Conservation (phyloP, 2,797 vertebrate genomes). For the Fistularia tabacaria region DNA sequence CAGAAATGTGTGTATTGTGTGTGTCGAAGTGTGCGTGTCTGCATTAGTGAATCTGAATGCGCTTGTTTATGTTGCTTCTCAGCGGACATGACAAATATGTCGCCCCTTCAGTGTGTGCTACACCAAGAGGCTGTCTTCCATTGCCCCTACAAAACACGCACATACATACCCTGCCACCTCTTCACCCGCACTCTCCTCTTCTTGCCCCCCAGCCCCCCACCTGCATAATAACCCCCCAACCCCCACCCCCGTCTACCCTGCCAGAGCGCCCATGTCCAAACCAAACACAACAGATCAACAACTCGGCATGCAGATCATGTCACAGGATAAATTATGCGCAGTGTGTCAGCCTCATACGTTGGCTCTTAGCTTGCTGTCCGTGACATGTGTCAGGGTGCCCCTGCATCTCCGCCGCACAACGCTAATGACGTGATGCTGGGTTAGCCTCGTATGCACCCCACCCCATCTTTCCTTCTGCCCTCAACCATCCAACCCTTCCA, state of each 20-base stretch:
- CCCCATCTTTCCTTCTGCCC: constrained; percentile 49
- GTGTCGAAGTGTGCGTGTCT: constrained; percentile 25
- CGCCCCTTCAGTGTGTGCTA: constrained; percentile 58
- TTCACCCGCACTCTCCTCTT: constrained; percentile 49
- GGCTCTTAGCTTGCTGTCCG: constrained; percentile 73
- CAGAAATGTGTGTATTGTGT: constrained; percentile 20
- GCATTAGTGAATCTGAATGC: constrained; percentile 55
- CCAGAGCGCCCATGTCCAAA: constrained; percentile 74
- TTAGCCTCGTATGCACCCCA: constrained; percentile 54
- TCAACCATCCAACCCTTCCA: constrained; percentile 47
- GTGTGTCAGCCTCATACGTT: constrained; percentile 76
- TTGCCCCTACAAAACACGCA: constrained; percentile 39
- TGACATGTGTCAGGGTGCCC: constrained; percentile 80
- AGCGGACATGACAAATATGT: constrained; percentile 78
- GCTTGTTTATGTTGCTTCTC: constrained; percentile 67
- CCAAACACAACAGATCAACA: constrained; percentile 80
- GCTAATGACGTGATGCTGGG: constrained; percentile 74
- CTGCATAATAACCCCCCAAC: constrained; percentile 60
- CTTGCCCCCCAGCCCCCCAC: constrained; percentile 31
- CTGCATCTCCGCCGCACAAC: constrained; percentile 63
- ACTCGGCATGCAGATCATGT: constrained; percentile 79
- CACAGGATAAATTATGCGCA: constrained; percentile 80
- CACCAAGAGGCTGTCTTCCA: constrained; percentile 46
- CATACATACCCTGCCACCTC: constrained; percentile 50
- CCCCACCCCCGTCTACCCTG: constrained; percentile 45